phyloP scores from a whole-genome alignment of 2,888 invertebrate genomes.

The Pyrgus malvae region DNA sequence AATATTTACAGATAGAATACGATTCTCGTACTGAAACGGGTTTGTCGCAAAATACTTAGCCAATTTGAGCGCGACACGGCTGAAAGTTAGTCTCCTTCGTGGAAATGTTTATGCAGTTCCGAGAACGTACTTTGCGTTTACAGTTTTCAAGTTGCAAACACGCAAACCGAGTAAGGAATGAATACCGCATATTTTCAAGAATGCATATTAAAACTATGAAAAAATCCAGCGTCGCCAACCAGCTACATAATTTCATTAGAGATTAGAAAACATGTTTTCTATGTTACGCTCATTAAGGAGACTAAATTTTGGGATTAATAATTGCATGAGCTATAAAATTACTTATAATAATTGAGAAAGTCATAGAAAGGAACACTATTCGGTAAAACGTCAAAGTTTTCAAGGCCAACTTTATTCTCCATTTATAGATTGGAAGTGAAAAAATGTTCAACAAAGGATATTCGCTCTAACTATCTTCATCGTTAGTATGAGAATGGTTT shows the following conservation, averaged over 20 bases:
- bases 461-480: neutral
- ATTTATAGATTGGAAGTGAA: neutral
- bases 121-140: constrained; percentile 44
- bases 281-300: neutral
- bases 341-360: neutral
- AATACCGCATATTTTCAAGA: constrained; percentile 21
- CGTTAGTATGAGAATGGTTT: constrained; percentile 46
- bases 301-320: too few relatives aligned
- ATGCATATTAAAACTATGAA: constrained; percentile 9
- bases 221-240: neutral
- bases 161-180: constrained; percentile 33
- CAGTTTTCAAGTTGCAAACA: constrained; percentile 45
- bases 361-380: neutral
- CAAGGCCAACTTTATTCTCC: constrained; percentile 1
- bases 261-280: neutral
- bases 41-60: constrained; percentile 33
- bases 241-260: too few relatives aligned
- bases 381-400: neutral
- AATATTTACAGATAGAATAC: neutral
- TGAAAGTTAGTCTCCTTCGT: constrained; percentile 41
- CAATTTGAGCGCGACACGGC: constrained; percentile 40
- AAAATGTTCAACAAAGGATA: neutral
- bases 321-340: too few relatives aligned
- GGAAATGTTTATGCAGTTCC: constrained; percentile 48
- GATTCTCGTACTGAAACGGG: constrained; percentile 9